phyloP scores from a whole-genome alignment of 2,113 vertebrate genomes.

The Grus americana region DNA sequence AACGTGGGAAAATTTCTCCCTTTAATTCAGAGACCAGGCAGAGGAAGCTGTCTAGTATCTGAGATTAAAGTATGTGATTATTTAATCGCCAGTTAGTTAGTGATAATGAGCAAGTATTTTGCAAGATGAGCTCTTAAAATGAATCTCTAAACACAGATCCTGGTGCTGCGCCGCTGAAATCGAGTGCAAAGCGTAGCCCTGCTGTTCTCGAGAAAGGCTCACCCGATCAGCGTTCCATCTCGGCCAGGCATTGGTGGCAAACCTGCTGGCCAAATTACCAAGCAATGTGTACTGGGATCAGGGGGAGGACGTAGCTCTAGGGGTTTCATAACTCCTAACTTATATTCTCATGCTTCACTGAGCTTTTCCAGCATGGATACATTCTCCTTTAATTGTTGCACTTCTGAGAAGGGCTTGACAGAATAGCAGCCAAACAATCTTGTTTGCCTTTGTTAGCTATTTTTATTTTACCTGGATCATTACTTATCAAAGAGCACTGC shows the following conservation, averaged over 20 bases:
- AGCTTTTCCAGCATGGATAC: neutral
- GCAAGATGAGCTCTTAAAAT: constrained; percentile 4
- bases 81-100: constrained; percentile 23
- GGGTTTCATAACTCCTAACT: neutral
- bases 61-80: constrained; percentile 11
- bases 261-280: neutral
- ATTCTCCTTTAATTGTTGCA: neutral
- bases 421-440: neutral
- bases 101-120: constrained; percentile 13
- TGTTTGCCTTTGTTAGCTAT: constrained; percentile 33
- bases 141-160: neutral
- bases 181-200: neutral
- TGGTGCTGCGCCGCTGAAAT: neutral
- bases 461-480: constrained; percentile 52
- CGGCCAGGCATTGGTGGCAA: neutral
- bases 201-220: neutral
- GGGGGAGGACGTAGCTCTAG: neutral
- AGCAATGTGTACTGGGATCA: neutral
- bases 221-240: accelerated
- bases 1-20: neutral
- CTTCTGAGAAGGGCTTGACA: neutral
- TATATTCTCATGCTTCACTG: neutral
- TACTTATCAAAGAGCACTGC: neutral
- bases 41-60: neutral
- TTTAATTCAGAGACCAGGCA: neutral